A percentile compares a stretch with the other conserved stretches of the same genome.
Evolutionary conservation across 1,140 invertebrate genomes (phyloP).

Genomic region (Stenopsyche tienmushanensis): DNA sequence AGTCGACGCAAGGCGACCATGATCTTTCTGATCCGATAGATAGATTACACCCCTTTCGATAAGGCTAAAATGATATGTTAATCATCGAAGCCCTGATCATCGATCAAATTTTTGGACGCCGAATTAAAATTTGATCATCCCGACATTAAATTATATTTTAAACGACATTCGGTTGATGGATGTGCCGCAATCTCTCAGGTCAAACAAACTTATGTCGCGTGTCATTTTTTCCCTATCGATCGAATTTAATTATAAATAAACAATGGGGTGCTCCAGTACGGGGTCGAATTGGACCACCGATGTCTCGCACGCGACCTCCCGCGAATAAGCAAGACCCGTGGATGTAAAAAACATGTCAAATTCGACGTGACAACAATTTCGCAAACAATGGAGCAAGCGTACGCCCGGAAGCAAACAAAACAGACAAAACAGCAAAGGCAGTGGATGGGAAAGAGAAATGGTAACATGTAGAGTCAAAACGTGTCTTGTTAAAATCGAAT

Average conservation of each 20-base stretch:
- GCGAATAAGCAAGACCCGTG: neutral
- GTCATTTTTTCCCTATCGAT: too few species aligned
- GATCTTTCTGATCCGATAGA: neutral
- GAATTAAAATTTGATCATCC: too few species aligned
- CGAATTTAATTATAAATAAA: conserved; percentile 23
- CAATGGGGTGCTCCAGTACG: neutral
- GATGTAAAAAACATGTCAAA: conserved; percentile 21
- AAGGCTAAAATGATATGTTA: neutral
- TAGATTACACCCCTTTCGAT: neutral
- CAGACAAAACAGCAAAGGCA: conserved; percentile 15
- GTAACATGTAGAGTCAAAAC: conserved; percentile 34
- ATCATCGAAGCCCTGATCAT: neutral
- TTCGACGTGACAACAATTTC: conserved; percentile 25
- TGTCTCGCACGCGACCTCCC: neutral
- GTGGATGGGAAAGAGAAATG: conserved; percentile 16
- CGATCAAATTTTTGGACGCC: too few species aligned
- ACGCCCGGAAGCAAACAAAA: conserved; percentile 28
- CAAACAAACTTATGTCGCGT: too few species aligned
- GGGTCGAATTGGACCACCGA: neutral
- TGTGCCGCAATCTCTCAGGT: too few species aligned
- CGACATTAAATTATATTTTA: too few species aligned
- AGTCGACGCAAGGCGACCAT: too few species aligned
- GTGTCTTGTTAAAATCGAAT: conserved; percentile 16
- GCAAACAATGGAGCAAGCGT: conserved; percentile 14
- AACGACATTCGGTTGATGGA: too few species aligned